Evolutionary conservation across 2,888 invertebrate genomes (phyloP).

Genomic region (Lepidochrysops patricia): DNA sequence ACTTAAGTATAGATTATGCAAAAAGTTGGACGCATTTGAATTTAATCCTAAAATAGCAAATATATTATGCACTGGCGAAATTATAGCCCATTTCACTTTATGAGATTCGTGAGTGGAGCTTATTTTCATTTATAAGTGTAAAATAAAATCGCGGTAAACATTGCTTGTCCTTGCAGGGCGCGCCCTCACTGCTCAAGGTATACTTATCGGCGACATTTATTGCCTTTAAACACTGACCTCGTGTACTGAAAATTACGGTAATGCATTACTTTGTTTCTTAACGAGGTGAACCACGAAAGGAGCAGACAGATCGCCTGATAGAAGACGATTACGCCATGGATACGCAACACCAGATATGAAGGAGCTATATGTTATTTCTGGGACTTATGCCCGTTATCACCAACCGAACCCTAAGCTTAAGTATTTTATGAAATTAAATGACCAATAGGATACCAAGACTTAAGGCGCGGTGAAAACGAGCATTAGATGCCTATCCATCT

Average conservation of each 20-base stretch:
- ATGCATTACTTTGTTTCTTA: conserved; percentile 29
- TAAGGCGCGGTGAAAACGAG: no score
- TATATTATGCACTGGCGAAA: background rate
- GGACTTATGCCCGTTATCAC: no score
- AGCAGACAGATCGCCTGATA: no score
- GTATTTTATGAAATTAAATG: no score
- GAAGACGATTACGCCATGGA: no score
- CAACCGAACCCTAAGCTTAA: no score
- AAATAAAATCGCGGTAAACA: background rate
- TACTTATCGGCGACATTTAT: conserved; percentile 24
- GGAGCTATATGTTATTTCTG: no score
- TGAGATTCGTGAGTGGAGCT: background rate
- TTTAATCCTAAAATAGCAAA: background rate
- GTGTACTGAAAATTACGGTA: conserved; percentile 25
- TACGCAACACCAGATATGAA: no score
- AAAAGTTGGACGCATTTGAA: background rate
- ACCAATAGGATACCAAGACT: no score
- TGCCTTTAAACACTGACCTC: conserved; percentile 22
- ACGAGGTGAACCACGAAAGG: no score
- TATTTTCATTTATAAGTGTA: background rate
- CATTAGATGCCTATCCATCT: no score
- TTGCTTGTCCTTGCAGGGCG: background rate
- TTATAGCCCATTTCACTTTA: background rate
- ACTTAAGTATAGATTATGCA: no score
- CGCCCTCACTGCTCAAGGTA: background rate